Conservation (phyloP, 1,140 invertebrate genomes). For the Cydia pomonella region DNA sequence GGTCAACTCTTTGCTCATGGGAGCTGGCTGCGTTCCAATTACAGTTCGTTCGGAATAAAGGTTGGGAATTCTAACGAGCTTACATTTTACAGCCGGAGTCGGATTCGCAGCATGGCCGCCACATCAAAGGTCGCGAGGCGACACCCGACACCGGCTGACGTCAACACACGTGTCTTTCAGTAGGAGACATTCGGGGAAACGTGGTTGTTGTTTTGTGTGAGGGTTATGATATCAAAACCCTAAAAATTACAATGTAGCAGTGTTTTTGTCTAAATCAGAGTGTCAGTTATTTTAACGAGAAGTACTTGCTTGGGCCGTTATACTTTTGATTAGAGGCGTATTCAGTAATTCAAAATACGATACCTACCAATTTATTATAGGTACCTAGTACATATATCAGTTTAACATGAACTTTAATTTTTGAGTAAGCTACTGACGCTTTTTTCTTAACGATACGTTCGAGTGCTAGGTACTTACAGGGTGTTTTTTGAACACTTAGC, state of each 20-base stretch:
- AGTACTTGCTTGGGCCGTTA: too few relatives aligned
- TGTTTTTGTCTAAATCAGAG: not conserved
- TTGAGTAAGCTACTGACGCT: too few relatives aligned
- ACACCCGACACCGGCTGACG: conserved; percentile 14
- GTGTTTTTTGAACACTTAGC: not conserved
- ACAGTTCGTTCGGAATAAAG: conserved; percentile 22
- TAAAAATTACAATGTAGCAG: not conserved
- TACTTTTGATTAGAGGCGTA: too few relatives aligned
- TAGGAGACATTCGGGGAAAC: conserved; percentile 12
- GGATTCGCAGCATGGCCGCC: conserved; percentile 33
- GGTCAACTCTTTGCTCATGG: conserved; percentile 14
- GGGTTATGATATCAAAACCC: not conserved
- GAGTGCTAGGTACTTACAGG: too few relatives aligned
- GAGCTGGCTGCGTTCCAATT: conserved; percentile 13
- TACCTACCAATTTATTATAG: too few relatives aligned
- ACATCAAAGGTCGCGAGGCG: conserved; percentile 46
- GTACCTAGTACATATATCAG: too few relatives aligned
- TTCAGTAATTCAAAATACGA: too few relatives aligned
- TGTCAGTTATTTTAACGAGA: not conserved
- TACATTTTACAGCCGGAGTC: conserved; percentile 39
- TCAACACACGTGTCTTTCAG: not conserved
- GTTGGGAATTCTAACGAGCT: conserved; percentile 42
- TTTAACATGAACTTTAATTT: too few relatives aligned
- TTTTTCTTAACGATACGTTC: too few relatives aligned
- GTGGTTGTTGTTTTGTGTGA: not conserved